Base-by-base conservation (phyloP, 1,140 invertebrate genomes). In the Coenobita brevimanus region DNA sequence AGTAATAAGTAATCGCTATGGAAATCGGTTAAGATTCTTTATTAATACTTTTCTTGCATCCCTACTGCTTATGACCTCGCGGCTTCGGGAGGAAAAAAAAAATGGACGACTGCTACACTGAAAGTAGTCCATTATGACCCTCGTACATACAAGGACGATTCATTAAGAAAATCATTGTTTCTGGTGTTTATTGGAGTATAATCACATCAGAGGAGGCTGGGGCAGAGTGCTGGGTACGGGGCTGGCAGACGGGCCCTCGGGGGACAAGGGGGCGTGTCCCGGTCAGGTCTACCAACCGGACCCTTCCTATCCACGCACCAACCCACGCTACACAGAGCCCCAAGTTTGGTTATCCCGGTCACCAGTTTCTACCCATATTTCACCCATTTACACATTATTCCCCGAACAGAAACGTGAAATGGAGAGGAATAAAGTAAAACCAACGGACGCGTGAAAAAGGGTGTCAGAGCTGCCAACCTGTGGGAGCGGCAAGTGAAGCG, bases 271-370 rank as follows among this genome's bases (percentile, higher is more conserved):
- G 84, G 75, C 75, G 75, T 71, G 75, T 69, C 46, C 57, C 62
- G 8, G 27, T 33, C 85, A 87, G 85, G 85, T 50, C 50, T 87
- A 62, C 85, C 85, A 87, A 87, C 85, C 64, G 64, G 75, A 24
- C 78, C 50, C 67, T 38, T 27, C 46, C 85, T 15, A n/a, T 24
- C 43, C 24, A 38, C 54, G 41, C 54, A 36, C 38, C 43, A 27
- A 46, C 73, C 33, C 54, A 60, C 71, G 54, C 71, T 46, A 21
- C 67, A 13, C 38, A 43, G n/a, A n/a, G 17, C 30, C 24, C 36
- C 33, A 2, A 13, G 46, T 54, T 46, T 27, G 43, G 64, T 24
- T n/a, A 4, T 6, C 46, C 1, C 46, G 33, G 41, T 82, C 41
- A 69, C 30, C 27, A 13, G 17, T 36, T 62, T 50, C 2, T 13